Base-by-base conservation (phyloP, 2,888 invertebrate genomes). In the Hirtodrosophila alboralis region DNA sequence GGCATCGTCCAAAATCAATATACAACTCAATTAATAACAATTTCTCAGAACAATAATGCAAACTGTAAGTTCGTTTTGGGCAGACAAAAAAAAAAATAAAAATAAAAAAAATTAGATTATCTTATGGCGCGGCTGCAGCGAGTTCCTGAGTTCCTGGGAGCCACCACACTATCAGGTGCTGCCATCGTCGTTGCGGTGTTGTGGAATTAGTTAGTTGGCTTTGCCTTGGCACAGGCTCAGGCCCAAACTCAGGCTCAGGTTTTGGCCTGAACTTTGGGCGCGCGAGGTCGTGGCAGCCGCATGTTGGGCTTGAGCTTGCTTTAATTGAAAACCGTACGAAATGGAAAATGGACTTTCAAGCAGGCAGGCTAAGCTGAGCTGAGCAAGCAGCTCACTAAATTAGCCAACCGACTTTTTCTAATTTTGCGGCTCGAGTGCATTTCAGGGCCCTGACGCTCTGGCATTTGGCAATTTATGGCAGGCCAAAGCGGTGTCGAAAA, bases 21-120 rank as follows among this genome's bases (percentile, higher is more conserved):
- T 72, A 88, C 88, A 89, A 87, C 89, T 89, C 88, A 89, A 89
- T 89, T 89, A 89, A 89, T 89, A 89, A 89, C 87, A 88, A 89
- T 89, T 88, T 88, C 88, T 88, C 87, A 86, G 86, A 84, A 87
- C 84, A 88, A 88, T 86, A 87, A 86, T 85, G 81, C 66, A 49
- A 56, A 12, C 52, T 59, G 49, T 44, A 47, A 48, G 60, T 44
- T 38, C 58, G 45, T 45, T 75, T 67, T n/a, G n/a, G 58, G 72
- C 68, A 52, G 28, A 44, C 28, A 30, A 36, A 54, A n/a, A n/a
- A n/a, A n/a, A n/a, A n/a, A n/a, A n/a, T n/a, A n/a, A n/a, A n/a
- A n/a, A n/a, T n/a, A n/a, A n/a, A n/a, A n/a, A n/a, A n/a, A 72
- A 69, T 69, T 83, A 75, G 83, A 85, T 83, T 75, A 80, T 78